phyloP scores from a whole-genome alignment of 1,140 invertebrate species.

The Solenopsis invicta region DNA sequence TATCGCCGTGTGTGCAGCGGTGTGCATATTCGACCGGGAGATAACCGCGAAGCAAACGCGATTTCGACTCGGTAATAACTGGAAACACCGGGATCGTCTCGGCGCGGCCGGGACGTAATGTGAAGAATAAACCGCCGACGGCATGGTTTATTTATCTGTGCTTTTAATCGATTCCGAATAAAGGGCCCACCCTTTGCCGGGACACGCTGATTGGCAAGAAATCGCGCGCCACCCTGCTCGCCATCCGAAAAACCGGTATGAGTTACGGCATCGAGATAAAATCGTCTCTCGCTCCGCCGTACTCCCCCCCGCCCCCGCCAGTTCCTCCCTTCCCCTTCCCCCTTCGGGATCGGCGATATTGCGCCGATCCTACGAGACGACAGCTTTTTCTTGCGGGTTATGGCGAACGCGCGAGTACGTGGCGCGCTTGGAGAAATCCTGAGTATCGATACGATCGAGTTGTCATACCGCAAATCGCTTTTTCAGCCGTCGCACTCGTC shows the following conservation, averaged over 20 bases:
- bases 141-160: slow-evolving; percentile 73
- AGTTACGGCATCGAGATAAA: slow-evolving; percentile 76
- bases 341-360: slow-evolving; percentile 59
- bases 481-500: slow-evolving; percentile 40
- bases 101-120: slow-evolving; percentile 42
- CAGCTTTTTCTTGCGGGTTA: slow-evolving; percentile 71
- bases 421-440: slow-evolving; percentile 53
- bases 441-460: slow-evolving; percentile 58
- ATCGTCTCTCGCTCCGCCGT: slow-evolving; percentile 67
- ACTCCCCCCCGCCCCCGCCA: background rate
- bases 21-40: background rate
- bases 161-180: slow-evolving; percentile 75
- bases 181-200: slow-evolving; percentile 57
- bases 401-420: slow-evolving; percentile 59
- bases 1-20: background rate
- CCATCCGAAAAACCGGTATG: slow-evolving; percentile 77
- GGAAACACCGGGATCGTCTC: slow-evolving; percentile 21
- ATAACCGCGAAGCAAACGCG: slow-evolving; percentile 29
- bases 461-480: slow-evolving; percentile 64
- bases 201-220: slow-evolving; percentile 79
- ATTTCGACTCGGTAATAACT: slow-evolving; percentile 44
- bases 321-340: background rate
- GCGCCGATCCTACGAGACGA: slow-evolving; percentile 51
- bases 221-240: slow-evolving; percentile 67
- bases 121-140: slow-evolving; percentile 60